Base-by-base conservation (phyloP, 2,888 invertebrate genomes). In the Euclidia mi region DNA sequence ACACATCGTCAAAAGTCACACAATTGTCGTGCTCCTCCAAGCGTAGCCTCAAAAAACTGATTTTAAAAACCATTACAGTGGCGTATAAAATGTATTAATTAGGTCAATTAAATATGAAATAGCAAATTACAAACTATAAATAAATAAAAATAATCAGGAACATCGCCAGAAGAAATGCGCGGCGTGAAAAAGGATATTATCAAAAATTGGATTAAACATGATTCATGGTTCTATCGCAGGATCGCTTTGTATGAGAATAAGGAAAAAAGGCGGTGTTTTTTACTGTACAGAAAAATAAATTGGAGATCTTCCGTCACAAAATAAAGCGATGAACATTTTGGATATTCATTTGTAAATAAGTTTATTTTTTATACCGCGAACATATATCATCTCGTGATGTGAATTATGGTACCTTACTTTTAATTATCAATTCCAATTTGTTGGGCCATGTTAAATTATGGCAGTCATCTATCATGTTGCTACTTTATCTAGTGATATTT, bases 151-250 rank as follows among this genome's bases (percentile, higher is more conserved):
- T n/a, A n/a, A n/a, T n/a, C n/a, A n/a, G n/a, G n/a, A n/a, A n/a
- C n/a, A n/a, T n/a, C n/a, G n/a, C n/a, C n/a, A n/a, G n/a, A n/a
- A n/a, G n/a, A n/a, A n/a, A n/a, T n/a, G n/a, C n/a, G n/a, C n/a
- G n/a, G n/a, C n/a, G n/a, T n/a, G n/a, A n/a, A n/a, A n/a, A n/a
- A n/a, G n/a, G n/a, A 56, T 63, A 60, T 45, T 52, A 64, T 51
- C 43, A 58, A 71, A 71, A 72, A 68, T 72, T 65, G 56, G 53
- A 69, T 68, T 61, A 61, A 72, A 49, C 28, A 65, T 65, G 74
- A 71, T 72, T 76, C 65, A 76, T 61, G 60, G 53, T 53, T 58
- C 59, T 71, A 55, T 64, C 32, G 43, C 41, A 41, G 56, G 45
- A 55, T 9, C 49, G 50, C 71, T 71, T 63, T 53, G 60, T 64